Conservation (phyloP, 2,888 invertebrate genomes). For the Acleris literana region DNA sequence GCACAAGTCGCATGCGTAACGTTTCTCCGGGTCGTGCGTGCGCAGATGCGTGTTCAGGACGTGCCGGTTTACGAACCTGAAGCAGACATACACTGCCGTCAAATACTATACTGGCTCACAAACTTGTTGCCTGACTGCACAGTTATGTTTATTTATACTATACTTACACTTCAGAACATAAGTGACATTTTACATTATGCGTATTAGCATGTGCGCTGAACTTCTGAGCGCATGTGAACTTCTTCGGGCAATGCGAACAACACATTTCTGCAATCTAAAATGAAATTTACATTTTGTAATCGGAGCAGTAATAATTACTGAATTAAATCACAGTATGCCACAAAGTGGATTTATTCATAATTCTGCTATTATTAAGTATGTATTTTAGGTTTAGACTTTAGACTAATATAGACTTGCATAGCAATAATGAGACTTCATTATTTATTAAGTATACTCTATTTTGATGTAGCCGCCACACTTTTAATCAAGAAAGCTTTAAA, state of each 20-base stretch:
- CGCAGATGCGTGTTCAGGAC: constrained; percentile 6
- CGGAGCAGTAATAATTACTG: too few species aligned
- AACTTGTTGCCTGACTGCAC: neutral
- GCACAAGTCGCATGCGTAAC: constrained; percentile 17
- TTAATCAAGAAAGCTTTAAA: too few species aligned
- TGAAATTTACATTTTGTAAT: too few species aligned
- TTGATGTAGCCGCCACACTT: too few species aligned
- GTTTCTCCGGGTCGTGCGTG: constrained; percentile 13
- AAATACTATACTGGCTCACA: neutral
- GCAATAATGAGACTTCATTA: too few species aligned
- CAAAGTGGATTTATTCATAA: too few species aligned
- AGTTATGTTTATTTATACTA: neutral
- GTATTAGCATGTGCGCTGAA: constrained; percentile 6
- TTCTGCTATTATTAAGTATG: too few species aligned
- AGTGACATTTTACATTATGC: constrained; percentile 16
- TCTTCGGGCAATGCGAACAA: constrained; percentile 18
- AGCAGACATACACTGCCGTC: neutral
- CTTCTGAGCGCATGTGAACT: constrained; percentile 14
- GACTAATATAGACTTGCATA: too few species aligned
- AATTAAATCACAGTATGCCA: too few species aligned
- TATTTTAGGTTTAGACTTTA: too few species aligned
- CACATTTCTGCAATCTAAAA: constrained; percentile 13
- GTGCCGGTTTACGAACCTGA: constrained; percentile 10
- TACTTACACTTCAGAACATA: constrained; percentile 26
- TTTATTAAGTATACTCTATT: too few species aligned